Conservation (phyloP, 2,888 invertebrate species). For the Cyclophora albipunctata region DNA sequence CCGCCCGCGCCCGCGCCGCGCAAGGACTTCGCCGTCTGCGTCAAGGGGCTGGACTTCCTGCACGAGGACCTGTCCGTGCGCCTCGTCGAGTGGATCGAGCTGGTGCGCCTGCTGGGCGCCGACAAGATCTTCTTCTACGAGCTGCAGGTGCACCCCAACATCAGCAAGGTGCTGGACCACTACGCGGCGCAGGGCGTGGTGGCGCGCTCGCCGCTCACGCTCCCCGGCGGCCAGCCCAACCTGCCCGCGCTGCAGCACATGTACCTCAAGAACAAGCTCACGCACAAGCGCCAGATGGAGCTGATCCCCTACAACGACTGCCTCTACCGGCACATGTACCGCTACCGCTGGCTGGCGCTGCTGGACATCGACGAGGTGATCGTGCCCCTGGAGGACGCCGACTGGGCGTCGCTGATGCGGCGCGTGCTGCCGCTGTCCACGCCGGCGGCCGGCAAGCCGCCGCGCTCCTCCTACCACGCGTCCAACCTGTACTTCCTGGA, state of each 20-base stretch:
- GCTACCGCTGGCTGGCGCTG: slow-evolving; percentile 92
- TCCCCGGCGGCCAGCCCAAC: slow-evolving; percentile 94
- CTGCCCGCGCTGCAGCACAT: slow-evolving; percentile 91
- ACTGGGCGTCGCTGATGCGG: slow-evolving; percentile 87
- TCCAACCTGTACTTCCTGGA: slow-evolving; percentile 95
- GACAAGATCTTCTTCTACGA: slow-evolving; percentile 95
- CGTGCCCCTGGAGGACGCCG: slow-evolving; percentile 85
- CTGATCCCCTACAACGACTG: slow-evolving; percentile 98
- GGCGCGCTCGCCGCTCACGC: slow-evolving; percentile 85
- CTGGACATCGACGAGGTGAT: slow-evolving; percentile 96
- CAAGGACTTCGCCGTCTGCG: slow-evolving; percentile 92
- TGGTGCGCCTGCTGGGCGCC: slow-evolving; percentile 89
- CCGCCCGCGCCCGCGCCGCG: slow-evolving; percentile 76
- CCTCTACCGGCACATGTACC: slow-evolving; percentile 92
- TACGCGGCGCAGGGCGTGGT: slow-evolving; percentile 81
- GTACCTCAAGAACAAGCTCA: slow-evolving; percentile 92
- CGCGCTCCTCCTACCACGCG: slow-evolving; percentile 89
- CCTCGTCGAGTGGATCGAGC: slow-evolving; percentile 95
- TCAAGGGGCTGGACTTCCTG: slow-evolving; percentile 94
- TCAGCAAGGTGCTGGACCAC: slow-evolving; percentile 84
- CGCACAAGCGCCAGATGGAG: slow-evolving; percentile 95
- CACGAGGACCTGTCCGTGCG: slow-evolving; percentile 93
- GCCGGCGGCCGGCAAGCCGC: slow-evolving; percentile 62
- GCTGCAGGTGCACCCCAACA: slow-evolving; percentile 93
- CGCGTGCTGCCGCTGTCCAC: slow-evolving; percentile 80